These are phyloP conservation scores for Willowsia nigromaculata DNA, from an alignment of 2,888 invertebrate species.

Conservation along the genomic window DNA sequence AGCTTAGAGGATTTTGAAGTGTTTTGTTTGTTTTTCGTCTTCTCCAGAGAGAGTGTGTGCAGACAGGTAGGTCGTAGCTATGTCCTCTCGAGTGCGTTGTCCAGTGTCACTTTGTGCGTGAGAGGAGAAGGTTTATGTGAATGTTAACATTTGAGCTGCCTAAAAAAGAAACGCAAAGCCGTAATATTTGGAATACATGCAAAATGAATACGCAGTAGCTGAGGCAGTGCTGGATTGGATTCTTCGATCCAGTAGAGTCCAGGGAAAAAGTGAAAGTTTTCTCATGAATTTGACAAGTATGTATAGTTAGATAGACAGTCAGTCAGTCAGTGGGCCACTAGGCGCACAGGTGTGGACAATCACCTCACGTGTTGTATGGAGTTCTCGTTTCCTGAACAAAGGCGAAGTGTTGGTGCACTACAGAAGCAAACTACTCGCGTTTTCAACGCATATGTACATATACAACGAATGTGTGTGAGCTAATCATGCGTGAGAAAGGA, in stretches of 20 bases:
- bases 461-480: not conserved
- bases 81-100: not conserved
- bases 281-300: not conserved
- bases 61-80: not conserved
- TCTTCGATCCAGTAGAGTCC: not conserved
- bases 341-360: not conserved
- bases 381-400: not conserved
- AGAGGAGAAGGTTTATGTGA: not conserved
- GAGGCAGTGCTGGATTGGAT: not conserved
- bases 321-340: constrained; percentile 56
- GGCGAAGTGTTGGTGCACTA: not conserved
- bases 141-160: not conserved
- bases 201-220: not conserved
- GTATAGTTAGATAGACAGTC: not conserved
- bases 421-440: no score
- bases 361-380: not conserved
- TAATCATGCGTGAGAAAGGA: no score
- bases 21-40: not conserved
- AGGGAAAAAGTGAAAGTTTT: constrained; percentile 35
- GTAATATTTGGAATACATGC: not conserved
- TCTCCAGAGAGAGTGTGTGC: not conserved
- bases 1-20: not conserved
- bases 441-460: no score
- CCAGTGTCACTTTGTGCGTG: not conserved
- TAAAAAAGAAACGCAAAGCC: not conserved